phyloP scores from a whole-genome alignment of 2,888 invertebrate genomes.

The Rhaphigaster nebulosa region DNA sequence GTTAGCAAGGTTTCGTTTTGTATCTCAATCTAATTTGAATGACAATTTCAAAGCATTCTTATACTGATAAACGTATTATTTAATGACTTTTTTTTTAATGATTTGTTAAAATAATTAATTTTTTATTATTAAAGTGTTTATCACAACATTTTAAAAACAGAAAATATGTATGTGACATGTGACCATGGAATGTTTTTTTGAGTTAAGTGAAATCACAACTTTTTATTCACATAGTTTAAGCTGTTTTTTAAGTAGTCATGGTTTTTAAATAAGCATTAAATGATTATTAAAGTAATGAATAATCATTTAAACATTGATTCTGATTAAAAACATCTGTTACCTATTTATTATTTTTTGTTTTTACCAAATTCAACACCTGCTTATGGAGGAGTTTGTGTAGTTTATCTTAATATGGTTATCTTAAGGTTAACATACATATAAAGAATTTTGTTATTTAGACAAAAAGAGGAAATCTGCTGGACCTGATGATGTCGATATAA shows the following conservation, averaged over 20 bases:
- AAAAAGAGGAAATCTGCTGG: constrained; percentile 60
- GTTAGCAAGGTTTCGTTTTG: too few species aligned
- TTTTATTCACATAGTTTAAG: not conserved
- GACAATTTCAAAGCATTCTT: too few species aligned
- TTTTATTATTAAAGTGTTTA: too few species aligned
- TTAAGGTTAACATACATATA: constrained; percentile 20
- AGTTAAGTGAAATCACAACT: not conserved
- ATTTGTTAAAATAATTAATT: too few species aligned
- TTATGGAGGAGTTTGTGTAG: not conserved
- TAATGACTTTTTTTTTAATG: too few species aligned
- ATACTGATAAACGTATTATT: too few species aligned
- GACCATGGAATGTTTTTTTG: not conserved
- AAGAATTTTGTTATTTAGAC: constrained; percentile 56
- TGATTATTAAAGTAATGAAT: not conserved
- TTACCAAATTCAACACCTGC: not conserved
- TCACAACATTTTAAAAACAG: too few species aligned
- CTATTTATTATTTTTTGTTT: constrained; percentile 17
- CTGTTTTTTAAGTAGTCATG: not conserved
- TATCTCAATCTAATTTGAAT: too few species aligned
- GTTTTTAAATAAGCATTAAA: not conserved
- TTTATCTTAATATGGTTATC: constrained; percentile 12
- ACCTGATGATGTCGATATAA: constrained; percentile 60
- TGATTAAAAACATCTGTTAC: constrained; percentile 3
- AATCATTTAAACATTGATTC: not conserved
- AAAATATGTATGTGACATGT: too few species aligned